Evolutionary conservation across 2,113 vertebrate species (phyloP).

Genomic region (Aspidoscelis tigris): DNA sequence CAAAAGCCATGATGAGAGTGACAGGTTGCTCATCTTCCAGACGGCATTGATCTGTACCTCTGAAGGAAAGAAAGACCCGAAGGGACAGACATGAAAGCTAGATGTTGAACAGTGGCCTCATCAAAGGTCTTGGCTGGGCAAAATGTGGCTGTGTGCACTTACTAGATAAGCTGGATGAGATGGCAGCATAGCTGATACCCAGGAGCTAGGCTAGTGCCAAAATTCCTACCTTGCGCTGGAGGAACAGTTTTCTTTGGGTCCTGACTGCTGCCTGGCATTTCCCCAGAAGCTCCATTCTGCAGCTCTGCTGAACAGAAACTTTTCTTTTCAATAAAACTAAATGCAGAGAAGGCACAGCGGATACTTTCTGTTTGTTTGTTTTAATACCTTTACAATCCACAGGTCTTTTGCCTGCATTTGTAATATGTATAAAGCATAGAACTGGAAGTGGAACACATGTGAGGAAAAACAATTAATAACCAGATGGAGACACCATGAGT

Average conservation of each 20-base stretch:
- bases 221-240: constrained; percentile 76
- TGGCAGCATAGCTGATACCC: constrained; percentile 61
- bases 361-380: neutral
- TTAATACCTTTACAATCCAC: constrained; percentile 35
- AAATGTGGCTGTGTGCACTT: constrained; percentile 64
- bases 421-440: neutral
- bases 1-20: constrained; percentile 46
- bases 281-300: constrained; percentile 75
- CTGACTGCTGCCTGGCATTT: constrained; percentile 77
- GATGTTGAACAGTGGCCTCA: constrained; percentile 51
- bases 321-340: constrained; percentile 70
- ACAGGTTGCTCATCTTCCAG: constrained; percentile 56
- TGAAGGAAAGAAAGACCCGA: constrained; percentile 55
- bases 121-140: constrained; percentile 63
- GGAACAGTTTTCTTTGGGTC: constrained; percentile 77
- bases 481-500: neutral
- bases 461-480: neutral
- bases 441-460: neutral
- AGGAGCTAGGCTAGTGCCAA: constrained; percentile 61
- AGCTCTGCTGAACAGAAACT: constrained; percentile 82
- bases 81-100: constrained; percentile 44
- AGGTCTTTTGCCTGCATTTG: constrained; percentile 5
- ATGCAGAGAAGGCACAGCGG: neutral
- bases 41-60: constrained; percentile 30
- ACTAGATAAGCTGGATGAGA: constrained; percentile 48